Percentiles rank a stretch among this genome's conserved stretches.
These are phyloP conservation scores for human DNA, from an alignment of 2,113 vertebrate genomes.

Conservation along the genomic window DNA sequence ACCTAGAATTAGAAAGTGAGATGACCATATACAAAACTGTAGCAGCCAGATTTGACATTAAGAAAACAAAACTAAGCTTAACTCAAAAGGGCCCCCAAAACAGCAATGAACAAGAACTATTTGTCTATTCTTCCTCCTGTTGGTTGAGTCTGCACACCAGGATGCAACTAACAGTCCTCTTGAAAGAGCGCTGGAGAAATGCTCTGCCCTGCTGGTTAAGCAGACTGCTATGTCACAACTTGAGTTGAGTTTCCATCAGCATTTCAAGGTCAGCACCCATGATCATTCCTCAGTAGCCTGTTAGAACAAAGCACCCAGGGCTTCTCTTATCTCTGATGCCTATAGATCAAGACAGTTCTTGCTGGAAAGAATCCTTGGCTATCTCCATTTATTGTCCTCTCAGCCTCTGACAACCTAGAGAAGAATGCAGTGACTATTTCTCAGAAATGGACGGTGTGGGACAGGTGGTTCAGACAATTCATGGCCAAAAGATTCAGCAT, in stretches of 20 bases:
- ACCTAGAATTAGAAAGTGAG: not conserved
- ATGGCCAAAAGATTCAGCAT: not conserved
- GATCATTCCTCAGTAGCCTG: not conserved
- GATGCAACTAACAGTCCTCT: not conserved
- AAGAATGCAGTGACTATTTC: not conserved
- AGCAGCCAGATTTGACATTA: not conserved
- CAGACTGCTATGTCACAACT: accelerated
- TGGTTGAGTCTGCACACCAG: not conserved
- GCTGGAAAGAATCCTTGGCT: not conserved
- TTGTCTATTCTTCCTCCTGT: not conserved
- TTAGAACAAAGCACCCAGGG: not conserved
- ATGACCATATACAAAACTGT: not conserved
- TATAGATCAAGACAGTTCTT: not conserved
- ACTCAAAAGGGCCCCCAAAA: not conserved
- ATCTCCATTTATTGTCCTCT: not conserved
- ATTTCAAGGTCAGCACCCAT: not conserved
- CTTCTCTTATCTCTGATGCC: not conserved
- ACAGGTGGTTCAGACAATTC: not conserved
- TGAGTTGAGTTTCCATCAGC: not conserved
- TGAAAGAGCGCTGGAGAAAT: not conserved
- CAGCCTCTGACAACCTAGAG: not conserved
- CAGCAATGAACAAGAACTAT: not conserved
- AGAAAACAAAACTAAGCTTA: not conserved
- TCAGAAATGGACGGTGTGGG: not conserved
- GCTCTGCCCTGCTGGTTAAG: not conserved